Evolutionary conservation across 2,888 invertebrate genomes (phyloP).

Genomic region (Agrypnus murinus): DNA sequence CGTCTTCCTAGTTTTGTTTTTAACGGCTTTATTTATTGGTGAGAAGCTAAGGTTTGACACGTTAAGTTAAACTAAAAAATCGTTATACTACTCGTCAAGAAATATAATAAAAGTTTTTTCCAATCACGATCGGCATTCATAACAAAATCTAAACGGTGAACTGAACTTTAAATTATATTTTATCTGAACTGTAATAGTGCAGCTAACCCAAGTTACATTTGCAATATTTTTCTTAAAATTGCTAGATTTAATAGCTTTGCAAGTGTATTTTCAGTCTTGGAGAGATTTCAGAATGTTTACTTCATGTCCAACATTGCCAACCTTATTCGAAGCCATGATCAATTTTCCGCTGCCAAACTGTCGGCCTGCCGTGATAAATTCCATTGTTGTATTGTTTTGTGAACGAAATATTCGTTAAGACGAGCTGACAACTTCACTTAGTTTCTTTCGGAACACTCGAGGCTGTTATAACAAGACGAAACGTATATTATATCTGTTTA

Average conservation of each 20-base stretch:
- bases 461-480: slow-evolving; percentile 37
- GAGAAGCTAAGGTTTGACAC: too few relatives aligned
- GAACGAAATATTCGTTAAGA: slow-evolving; percentile 65
- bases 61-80: too few relatives aligned
- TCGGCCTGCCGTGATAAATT: slow-evolving; percentile 65
- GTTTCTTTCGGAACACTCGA: slow-evolving; percentile 59
- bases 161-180: too few relatives aligned
- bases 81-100: too few relatives aligned
- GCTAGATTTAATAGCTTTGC: background rate
- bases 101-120: too few relatives aligned
- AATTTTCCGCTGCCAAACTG: slow-evolving; percentile 65
- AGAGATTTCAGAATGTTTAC: slow-evolving; percentile 33
- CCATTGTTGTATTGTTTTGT: slow-evolving; percentile 64
- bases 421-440: slow-evolving; percentile 65
- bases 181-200: too few relatives aligned
- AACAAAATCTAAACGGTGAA: too few relatives aligned
- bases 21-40: too few relatives aligned
- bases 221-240: too few relatives aligned
- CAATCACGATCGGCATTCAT: too few relatives aligned
- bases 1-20: too few relatives aligned
- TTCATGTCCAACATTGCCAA: slow-evolving; percentile 38
- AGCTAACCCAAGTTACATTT: too few relatives aligned
- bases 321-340: slow-evolving; percentile 58
- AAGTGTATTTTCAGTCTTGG: slow-evolving; percentile 10
- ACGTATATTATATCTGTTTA: slow-evolving; percentile 38